Conservation (phyloP, 2,888 invertebrate genomes). For the Mesopsocus fuscifrons region DNA sequence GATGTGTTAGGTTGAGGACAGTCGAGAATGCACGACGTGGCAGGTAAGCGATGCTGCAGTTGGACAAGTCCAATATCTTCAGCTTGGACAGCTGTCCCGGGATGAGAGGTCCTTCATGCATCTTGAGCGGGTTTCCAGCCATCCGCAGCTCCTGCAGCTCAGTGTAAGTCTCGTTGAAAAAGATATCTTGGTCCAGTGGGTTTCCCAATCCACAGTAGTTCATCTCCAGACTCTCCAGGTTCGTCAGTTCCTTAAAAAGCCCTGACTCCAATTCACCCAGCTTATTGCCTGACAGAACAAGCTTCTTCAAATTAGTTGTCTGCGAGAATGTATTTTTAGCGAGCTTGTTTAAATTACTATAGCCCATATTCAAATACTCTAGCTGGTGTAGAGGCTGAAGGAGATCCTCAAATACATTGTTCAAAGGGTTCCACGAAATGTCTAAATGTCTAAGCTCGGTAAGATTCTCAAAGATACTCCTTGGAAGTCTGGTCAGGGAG, state of each 20-base stretch:
- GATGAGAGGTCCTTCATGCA: slow-evolving; percentile 39
- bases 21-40: slow-evolving; percentile 38
- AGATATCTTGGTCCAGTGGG: slow-evolving; percentile 41
- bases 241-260: slow-evolving; percentile 44
- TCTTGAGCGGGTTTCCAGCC: slow-evolving; percentile 43
- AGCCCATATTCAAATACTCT: slow-evolving; percentile 52
- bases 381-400: slow-evolving; percentile 42
- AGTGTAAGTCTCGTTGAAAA: slow-evolving; percentile 43
- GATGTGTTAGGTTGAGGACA: slow-evolving; percentile 38
- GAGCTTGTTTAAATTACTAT: slow-evolving; percentile 43
- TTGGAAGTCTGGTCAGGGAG: slow-evolving; percentile 39
- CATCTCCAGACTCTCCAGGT: slow-evolving; percentile 43
- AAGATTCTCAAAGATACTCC: slow-evolving; percentile 40
- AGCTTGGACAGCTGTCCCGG: slow-evolving; percentile 44
- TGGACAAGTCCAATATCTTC: slow-evolving; percentile 41
- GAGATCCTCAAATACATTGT: slow-evolving; percentile 43
- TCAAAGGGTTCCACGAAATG: slow-evolving; percentile 48
- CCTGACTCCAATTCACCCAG: slow-evolving; percentile 44
- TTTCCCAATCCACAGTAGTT: slow-evolving; percentile 45
- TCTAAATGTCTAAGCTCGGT: slow-evolving; percentile 45
- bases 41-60: slow-evolving; percentile 39
- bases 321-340: slow-evolving; percentile 44
- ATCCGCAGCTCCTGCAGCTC: slow-evolving; percentile 45
- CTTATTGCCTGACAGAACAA: slow-evolving; percentile 48
- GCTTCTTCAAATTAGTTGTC: slow-evolving; percentile 43